A percentile compares a stretch with the other conserved stretches of the same genome.
phyloP scores from a whole-genome alignment of 2,888 invertebrate species.

The Branchinecta sandiegonensis region DNA sequence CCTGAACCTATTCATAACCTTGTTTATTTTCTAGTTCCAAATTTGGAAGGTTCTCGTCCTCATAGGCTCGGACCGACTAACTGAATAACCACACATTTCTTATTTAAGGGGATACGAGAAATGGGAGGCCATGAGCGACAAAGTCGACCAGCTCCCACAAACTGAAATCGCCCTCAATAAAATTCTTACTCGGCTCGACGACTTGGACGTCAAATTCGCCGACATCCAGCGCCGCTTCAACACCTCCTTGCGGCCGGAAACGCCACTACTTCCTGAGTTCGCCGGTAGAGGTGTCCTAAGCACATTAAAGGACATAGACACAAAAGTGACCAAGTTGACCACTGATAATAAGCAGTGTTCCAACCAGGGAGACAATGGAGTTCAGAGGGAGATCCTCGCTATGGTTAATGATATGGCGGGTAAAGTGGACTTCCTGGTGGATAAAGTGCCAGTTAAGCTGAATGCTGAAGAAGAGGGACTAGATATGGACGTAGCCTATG shows the following conservation, averaged over 20 bases:
- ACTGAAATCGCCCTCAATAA: conserved; percentile 36
- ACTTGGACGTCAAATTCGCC: conserved; percentile 31
- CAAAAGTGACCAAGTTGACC: conserved; percentile 33
- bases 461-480: conserved; percentile 4
- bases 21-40: too few species aligned
- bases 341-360: conserved; percentile 14
- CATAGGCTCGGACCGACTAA: too few species aligned
- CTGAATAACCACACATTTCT: neutral
- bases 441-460: conserved; percentile 26
- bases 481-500: neutral
- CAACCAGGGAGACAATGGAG: neutral
- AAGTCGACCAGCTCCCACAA: conserved; percentile 33
- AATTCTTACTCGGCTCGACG: conserved; percentile 35
- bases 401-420: conserved; percentile 30
- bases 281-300: conserved; percentile 36
- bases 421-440: conserved; percentile 37
- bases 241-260: conserved; percentile 27
- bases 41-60: too few species aligned
- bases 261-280: conserved; percentile 33
- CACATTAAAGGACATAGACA: conserved; percentile 34
- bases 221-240: conserved; percentile 23
- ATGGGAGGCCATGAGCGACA: conserved; percentile 33
- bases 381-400: conserved; percentile 19
- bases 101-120: conserved; percentile 33
- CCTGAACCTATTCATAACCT: too few species aligned